phyloP scores from a whole-genome alignment of 2,888 invertebrate genomes.

The Zootermopsis nevadensis region DNA sequence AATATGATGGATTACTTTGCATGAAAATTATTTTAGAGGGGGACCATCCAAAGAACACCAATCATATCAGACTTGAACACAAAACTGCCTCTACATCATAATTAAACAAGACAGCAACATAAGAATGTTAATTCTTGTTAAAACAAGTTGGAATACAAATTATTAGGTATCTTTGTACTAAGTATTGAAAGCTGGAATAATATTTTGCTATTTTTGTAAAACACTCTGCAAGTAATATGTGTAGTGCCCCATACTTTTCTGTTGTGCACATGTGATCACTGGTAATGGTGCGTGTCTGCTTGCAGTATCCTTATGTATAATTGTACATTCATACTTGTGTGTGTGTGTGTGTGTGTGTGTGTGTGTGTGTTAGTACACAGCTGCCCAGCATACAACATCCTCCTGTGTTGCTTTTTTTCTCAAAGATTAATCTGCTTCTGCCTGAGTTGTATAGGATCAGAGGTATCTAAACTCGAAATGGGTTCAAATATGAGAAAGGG shows the following conservation, averaged over 20 bases:
- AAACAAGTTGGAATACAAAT: neutral
- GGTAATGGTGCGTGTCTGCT: neutral
- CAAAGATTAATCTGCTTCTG: neutral
- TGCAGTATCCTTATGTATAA: neutral
- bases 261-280: conserved; percentile 1
- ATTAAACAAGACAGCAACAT: neutral
- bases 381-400: neutral
- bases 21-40: conserved; percentile 23
- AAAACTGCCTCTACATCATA: conserved; percentile 19
- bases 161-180: conserved; percentile 27
- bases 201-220: conserved; percentile 48
- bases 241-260: neutral
- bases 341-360: conserved; percentile 16
- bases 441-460: neutral
- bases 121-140: neutral
- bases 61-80: conserved; percentile 8
- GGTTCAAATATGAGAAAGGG: neutral
- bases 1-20: neutral
- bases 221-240: conserved; percentile 11
- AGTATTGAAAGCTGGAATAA: conserved; percentile 21
- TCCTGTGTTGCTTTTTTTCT: neutral
- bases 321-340: neutral
- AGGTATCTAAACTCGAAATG: neutral
- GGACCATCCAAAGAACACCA: conserved; percentile 44
- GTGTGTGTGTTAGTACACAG: neutral